phyloP scores from a whole-genome alignment of 1,140 invertebrate genomes.

The Eriocheir sinensis region DNA sequence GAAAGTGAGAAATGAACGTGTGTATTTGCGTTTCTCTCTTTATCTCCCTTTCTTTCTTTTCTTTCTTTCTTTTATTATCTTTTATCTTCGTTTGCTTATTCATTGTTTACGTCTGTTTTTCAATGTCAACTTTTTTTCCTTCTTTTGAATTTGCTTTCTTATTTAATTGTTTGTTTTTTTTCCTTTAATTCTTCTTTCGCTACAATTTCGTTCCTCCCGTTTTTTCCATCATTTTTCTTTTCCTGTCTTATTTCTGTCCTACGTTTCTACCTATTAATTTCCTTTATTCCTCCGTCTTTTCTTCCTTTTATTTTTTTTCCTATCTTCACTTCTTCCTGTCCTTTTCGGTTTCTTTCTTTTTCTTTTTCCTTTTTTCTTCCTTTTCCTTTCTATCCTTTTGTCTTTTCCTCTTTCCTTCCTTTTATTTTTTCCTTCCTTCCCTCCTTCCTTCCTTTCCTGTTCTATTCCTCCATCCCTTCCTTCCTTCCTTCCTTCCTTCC shows the following conservation, averaged over 20 bases:
- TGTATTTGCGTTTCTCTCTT: not conserved
- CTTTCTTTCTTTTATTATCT: not conserved
- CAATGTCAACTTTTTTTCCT: too few species aligned
- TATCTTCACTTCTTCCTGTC: not conserved
- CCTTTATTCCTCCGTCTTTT: not conserved
- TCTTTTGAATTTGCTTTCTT: too few species aligned
- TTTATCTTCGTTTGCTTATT: too few species aligned
- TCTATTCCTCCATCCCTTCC: not conserved
- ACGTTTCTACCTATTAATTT: too few species aligned
- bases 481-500: not conserved
- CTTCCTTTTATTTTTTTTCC: not conserved
- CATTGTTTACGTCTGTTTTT: too few species aligned
- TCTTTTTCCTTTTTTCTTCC: not conserved
- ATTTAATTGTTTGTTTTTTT: too few species aligned
- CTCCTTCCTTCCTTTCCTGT: too few species aligned
- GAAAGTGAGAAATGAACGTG: conserved; percentile 6
- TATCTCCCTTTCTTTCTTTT: not conserved
- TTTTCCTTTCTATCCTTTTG: too few species aligned
- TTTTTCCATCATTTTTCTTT: too few species aligned
- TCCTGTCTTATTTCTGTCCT: too few species aligned
- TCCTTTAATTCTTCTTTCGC: too few species aligned
- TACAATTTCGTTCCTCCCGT: not conserved
- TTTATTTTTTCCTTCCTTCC: not conserved
- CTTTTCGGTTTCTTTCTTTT: conserved; percentile 6
- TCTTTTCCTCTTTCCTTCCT: too few species aligned